Evolutionary conservation across 2,113 vertebrate species (phyloP).

Genomic region (Scopus umbretta): DNA sequence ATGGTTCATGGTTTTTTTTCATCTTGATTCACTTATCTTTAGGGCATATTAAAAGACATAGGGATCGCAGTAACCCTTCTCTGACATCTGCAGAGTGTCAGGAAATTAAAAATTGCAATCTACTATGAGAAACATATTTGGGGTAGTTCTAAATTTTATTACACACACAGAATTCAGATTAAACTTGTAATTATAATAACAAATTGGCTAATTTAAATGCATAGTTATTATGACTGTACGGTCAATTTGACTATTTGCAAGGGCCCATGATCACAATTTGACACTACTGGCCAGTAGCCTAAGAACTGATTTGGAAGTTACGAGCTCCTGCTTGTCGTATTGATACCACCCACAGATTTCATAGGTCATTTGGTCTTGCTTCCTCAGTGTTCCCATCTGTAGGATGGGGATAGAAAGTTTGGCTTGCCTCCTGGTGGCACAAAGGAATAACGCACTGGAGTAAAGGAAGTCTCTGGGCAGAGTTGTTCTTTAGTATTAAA

Average conservation of each 20-base stretch:
- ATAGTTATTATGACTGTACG: not conserved
- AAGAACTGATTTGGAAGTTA: not conserved
- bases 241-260: not conserved
- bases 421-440: not conserved
- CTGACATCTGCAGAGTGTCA: not conserved
- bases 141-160: not conserved
- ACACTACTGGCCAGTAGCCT: not conserved
- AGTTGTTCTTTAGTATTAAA: not conserved
- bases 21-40: constrained; percentile 32
- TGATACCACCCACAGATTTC: not conserved
- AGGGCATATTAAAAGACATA: constrained; percentile 19
- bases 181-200: not conserved
- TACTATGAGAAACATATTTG: not conserved
- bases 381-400: not conserved
- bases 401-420: not conserved
- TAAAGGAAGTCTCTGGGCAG: not conserved
- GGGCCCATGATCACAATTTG: not conserved
- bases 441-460: not conserved
- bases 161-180: not conserved
- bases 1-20: too few relatives aligned
- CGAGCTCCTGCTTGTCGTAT: not conserved
- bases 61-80: not conserved
- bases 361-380: not conserved
- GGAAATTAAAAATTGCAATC: constrained; percentile 3
- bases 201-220: not conserved